phyloP scores from a whole-genome alignment of 1,140 invertebrate genomes.

The Ips nitidus region DNA sequence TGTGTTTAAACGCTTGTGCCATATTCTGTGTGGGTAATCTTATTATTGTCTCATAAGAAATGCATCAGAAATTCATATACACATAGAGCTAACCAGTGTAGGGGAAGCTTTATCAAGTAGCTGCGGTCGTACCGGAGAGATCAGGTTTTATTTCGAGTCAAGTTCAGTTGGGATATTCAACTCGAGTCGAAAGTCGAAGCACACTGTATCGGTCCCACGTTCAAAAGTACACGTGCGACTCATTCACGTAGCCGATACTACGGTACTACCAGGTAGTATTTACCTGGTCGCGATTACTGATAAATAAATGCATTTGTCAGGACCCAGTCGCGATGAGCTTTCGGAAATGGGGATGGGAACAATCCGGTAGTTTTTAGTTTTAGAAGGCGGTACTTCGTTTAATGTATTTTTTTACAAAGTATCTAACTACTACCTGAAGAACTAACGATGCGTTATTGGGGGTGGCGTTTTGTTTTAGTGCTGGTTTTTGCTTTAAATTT shows the following conservation, averaged over 20 bases:
- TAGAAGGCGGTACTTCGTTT: too few species aligned
- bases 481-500: conserved; percentile 12
- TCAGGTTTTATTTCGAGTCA: conserved; percentile 34
- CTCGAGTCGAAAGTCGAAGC: conserved; percentile 15
- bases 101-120: conserved; percentile 20
- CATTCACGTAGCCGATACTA: conserved; percentile 2
- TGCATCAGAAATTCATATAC: too few species aligned
- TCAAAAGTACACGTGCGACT: conserved; percentile 16
- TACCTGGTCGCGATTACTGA: too few species aligned
- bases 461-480: conserved; percentile 11
- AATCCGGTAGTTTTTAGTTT: too few species aligned
- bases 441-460: conserved; percentile 16
- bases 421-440: neutral
- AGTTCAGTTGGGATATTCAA: conserved; percentile 29
- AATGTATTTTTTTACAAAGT: too few species aligned
- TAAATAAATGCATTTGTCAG: too few species aligned
- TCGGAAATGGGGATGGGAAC: too few species aligned
- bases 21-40: too few species aligned
- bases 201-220: conserved; percentile 7
- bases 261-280: too few species aligned
- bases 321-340: too few species aligned
- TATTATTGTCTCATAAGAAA: too few species aligned
- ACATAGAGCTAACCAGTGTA: conserved; percentile 2
- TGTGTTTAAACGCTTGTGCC: too few species aligned
- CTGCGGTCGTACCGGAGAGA: conserved; percentile 21